These are phyloP conservation scores for Mayetiola destructor DNA, from an alignment of 2,888 invertebrate genomes.

Conservation along the genomic window DNA sequence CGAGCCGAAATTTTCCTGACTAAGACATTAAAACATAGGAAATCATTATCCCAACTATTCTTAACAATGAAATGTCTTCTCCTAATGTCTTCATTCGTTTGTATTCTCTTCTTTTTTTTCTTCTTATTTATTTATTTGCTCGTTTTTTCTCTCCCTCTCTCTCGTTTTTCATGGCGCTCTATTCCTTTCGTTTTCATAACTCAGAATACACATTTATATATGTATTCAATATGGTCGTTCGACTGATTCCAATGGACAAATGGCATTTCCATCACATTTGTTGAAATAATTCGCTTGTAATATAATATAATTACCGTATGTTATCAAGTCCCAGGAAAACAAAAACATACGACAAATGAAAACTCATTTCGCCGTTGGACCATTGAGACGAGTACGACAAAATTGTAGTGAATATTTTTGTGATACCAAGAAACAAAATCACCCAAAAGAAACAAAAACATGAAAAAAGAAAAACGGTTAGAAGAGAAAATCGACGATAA, in stretches of 20 bases:
- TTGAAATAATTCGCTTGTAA: slow-evolving; percentile 1
- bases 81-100: neutral
- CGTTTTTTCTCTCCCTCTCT: too few relatives aligned
- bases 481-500: neutral
- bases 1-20: too few relatives aligned
- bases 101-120: too few relatives aligned
- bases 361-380: neutral
- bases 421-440: too few relatives aligned
- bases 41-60: too few relatives aligned
- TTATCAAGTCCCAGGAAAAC: neutral
- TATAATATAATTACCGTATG: neutral
- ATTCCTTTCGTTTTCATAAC: neutral
- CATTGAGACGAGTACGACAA: neutral
- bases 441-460: too few relatives aligned
- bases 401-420: neutral
- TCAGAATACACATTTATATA: neutral
- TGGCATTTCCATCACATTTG: neutral
- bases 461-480: neutral
- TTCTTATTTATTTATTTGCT: too few relatives aligned
- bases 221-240: neutral
- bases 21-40: too few relatives aligned
- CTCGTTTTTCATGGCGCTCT: too few relatives aligned
- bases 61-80: neutral
- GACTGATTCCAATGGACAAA: too few relatives aligned
- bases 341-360: neutral